Conservation (phyloP, 2,888 invertebrate genomes). For the Phytoseiulus persimilis region DNA sequence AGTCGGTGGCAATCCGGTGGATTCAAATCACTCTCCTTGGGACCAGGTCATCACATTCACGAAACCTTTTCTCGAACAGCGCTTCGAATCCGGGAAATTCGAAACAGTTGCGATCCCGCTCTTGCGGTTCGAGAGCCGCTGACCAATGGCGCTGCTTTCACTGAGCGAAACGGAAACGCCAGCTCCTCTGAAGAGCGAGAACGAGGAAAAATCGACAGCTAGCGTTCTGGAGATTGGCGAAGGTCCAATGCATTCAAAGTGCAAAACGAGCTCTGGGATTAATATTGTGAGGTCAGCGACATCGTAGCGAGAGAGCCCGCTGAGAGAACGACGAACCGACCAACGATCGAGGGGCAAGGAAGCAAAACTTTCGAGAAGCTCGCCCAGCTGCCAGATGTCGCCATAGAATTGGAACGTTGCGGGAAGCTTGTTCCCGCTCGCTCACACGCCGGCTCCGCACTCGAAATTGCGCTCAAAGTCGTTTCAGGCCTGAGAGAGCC, state of each 20-base stretch:
- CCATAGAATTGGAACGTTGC: not conserved
- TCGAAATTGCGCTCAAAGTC: not conserved
- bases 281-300: slow-evolving; percentile 5
- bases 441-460: not conserved
- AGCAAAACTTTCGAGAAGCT: not conserved
- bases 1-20: too few species aligned
- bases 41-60: too few species aligned
- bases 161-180: not conserved
- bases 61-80: too few species aligned
- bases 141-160: too few species aligned
- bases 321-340: not conserved
- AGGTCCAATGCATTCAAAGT: not conserved
- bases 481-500: not conserved
- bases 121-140: too few species aligned
- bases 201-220: not conserved
- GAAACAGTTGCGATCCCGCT: too few species aligned
- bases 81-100: too few species aligned
- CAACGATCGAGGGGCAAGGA: not conserved
- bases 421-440: not conserved
- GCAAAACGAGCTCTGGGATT: not conserved
- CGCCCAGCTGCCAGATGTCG: not conserved
- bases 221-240: not conserved
- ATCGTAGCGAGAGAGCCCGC: not conserved
- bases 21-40: too few species aligned
- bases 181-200: not conserved